Conservation (phyloP, 2,113 vertebrate species). For the Glareola pratincola region DNA sequence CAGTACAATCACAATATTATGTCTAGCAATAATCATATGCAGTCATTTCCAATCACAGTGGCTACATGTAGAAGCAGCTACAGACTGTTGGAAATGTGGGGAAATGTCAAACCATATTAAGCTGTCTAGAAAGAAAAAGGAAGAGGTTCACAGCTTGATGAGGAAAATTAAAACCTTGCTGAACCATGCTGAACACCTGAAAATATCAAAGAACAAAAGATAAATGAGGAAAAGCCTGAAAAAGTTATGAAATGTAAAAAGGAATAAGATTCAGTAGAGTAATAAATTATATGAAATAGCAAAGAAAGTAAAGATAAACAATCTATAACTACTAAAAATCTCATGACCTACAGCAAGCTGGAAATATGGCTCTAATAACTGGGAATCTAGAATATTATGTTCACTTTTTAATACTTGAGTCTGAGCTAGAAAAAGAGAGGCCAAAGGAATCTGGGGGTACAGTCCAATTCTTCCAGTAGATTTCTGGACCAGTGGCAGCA, state of each 20-base stretch:
- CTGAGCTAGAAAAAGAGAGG: background rate
- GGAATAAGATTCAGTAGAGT: background rate
- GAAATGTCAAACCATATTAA: slow-evolving; percentile 47
- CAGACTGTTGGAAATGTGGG: slow-evolving; percentile 11
- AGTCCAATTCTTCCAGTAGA: background rate
- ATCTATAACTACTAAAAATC: background rate
- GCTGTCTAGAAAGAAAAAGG: slow-evolving; percentile 16
- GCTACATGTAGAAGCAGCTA: slow-evolving; percentile 4
- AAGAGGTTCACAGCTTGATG: slow-evolving; percentile 43
- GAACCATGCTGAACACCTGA: slow-evolving; percentile 6
- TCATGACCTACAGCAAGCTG: background rate
- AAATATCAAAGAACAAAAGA: slow-evolving; percentile 51
- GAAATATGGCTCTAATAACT: background rate
- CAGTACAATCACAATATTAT: slow-evolving; percentile 32
- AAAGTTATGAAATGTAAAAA: slow-evolving; percentile 36
- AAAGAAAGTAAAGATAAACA: slow-evolving; percentile 13
- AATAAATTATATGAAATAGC: background rate
- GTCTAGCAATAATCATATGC: slow-evolving; percentile 46
- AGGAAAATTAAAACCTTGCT: slow-evolving; percentile 55
- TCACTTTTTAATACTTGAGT: background rate
- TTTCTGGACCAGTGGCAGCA: background rate
- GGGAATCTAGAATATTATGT: background rate
- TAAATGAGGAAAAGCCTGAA: slow-evolving; percentile 7
- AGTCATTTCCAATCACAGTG: slow-evolving; percentile 48
- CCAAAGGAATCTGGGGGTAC: background rate